A percentile compares a stretch with the other conserved stretches of the same genome.
Evolutionary conservation across 2,888 invertebrate species (phyloP).

Genomic region (Perithous albicinctus): DNA sequence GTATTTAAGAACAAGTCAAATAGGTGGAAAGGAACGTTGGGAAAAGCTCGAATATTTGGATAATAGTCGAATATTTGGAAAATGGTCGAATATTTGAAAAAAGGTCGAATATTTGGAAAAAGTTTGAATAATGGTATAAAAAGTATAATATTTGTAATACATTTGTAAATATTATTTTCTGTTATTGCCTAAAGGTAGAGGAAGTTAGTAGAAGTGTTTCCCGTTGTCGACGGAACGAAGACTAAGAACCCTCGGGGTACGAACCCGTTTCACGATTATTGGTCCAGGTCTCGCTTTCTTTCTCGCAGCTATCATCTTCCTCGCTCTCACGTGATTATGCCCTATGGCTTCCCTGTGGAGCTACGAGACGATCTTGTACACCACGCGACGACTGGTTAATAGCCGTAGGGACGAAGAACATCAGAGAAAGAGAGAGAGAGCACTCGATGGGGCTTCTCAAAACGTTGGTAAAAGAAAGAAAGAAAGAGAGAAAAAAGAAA

Average conservation of each 20-base stretch:
- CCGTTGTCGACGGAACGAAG: constrained; percentile 22
- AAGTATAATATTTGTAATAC: no score
- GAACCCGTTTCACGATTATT: constrained; percentile 78
- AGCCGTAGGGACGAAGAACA: constrained; percentile 27
- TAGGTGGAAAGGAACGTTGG: not conserved
- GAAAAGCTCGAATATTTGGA: not conserved
- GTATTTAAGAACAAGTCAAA: not conserved
- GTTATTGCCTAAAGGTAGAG: not conserved
- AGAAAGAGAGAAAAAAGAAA: constrained; percentile 21
- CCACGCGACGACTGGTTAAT: constrained; percentile 45
- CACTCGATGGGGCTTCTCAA: no score
- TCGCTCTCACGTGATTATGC: not conserved
- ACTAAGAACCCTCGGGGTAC: constrained; percentile 71
- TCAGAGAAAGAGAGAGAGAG: not conserved
- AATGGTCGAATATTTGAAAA: not conserved
- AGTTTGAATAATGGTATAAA: not conserved
- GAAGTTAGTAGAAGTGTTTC: not conserved
- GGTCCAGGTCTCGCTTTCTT: constrained; percentile 50
- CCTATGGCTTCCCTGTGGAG: constrained; percentile 4
- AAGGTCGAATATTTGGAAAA: not conserved
- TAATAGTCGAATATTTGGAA: no score
- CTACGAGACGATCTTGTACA: constrained; percentile 13
- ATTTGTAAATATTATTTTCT: constrained; percentile 2
- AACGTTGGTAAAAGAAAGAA: constrained; percentile 28
- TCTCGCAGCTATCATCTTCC: not conserved